Base-by-base conservation (phyloP, 2,797 vertebrate species). In the Adelosebastes latens region DNA sequence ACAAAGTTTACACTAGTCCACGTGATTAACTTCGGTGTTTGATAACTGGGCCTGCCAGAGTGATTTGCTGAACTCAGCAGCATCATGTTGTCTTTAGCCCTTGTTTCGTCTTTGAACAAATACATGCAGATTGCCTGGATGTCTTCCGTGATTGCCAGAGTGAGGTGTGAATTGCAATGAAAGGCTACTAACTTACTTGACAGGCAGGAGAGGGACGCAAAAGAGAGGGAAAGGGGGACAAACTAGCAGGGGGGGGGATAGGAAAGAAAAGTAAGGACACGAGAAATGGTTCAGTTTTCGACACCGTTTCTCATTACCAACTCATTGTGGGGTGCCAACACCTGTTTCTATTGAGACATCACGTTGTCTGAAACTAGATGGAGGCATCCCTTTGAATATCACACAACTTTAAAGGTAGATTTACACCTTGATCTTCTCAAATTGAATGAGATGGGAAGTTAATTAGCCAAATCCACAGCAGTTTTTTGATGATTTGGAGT, bases 21-120 rank as follows among this genome's bases (percentile, higher is more conserved):
- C 12, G 18, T 91, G 84, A 93, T 90, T 88, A 92, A 84, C 79
- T 83, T 67, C 34, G 63, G 75, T 84, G 74, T 89, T 90, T 89
- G 85, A 89, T 83, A 73, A 83, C 83, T 65, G 32, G 16, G 68
- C 32, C 69, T 77, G 52, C 78, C 69, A 67, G 42, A 66, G 61
- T 79, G 83, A 87, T 91, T 89, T 88, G 80, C 88, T 88, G 77
- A 92, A 84, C 81, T 90, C 79, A 75, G 81, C 77, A 79, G 60
- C 78, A 71, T 73, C 36, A 60, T 72, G 74, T 78, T 89, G 81
- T 81, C 72, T 87, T 89, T 70, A 72, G 36, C 24, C 39, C 49
- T 49, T 72, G 66, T 72, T 85, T 83, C 75, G 20, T 70, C 72
- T 88, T 87, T 80, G 79, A 79, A 85, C 79, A 89, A 89, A 92